Evolutionary conservation across 2,113 vertebrate genomes (phyloP).

Genomic region (Tupaia chinensis): DNA sequence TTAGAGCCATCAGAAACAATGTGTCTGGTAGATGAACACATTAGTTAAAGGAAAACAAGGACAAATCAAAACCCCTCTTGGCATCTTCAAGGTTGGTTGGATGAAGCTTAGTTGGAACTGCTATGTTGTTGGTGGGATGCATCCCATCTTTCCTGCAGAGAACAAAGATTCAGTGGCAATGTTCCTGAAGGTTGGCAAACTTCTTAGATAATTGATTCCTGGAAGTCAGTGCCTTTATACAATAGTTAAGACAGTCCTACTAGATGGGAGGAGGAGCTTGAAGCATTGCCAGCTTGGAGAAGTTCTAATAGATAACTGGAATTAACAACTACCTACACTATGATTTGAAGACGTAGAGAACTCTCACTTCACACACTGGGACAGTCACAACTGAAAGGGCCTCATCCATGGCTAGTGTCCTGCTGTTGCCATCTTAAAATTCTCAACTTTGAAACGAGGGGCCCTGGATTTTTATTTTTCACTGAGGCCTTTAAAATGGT

Average conservation of each 20-base stretch:
- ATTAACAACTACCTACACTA: not conserved
- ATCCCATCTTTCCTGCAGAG: constrained; percentile 11
- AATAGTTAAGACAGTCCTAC: not conserved
- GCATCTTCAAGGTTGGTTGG: not conserved
- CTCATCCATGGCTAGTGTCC: not conserved
- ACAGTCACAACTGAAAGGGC: not conserved
- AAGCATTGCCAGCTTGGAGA: not conserved
- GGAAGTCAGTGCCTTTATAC: not conserved
- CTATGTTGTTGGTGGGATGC: not conserved
- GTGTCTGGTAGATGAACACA: not conserved
- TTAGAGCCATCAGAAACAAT: constrained; percentile 64
- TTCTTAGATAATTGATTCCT: not conserved
- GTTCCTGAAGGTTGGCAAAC: not conserved
- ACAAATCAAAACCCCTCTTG: constrained; percentile 18
- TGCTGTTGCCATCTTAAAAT: not conserved
- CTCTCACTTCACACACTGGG: not conserved
- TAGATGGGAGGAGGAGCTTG: not conserved
- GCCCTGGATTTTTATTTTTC: not conserved
- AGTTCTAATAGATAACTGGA: not conserved
- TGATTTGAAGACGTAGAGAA: not conserved
- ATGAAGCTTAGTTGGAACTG: not conserved
- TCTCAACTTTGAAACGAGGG: constrained; percentile 1
- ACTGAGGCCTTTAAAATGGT: not conserved
- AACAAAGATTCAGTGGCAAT: not conserved
- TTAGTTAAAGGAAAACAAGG: constrained; percentile 52